phyloP scores from a whole-genome alignment of 92 coral and sea anemone species.

The Galaxea fascicularis region DNA sequence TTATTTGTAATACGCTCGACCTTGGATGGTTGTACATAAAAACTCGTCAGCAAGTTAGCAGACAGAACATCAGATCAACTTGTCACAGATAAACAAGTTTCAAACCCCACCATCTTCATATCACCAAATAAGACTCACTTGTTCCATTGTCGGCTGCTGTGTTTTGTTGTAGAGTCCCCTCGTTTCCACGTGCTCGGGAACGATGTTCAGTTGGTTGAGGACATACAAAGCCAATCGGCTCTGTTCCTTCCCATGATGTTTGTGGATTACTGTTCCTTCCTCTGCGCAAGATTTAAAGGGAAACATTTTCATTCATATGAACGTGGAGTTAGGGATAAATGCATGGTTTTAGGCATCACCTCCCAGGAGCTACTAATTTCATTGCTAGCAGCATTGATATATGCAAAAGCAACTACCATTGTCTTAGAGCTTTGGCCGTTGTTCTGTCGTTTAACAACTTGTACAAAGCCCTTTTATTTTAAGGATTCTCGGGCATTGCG shows the following conservation, averaged over 20 bases:
- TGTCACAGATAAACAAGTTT: no score
- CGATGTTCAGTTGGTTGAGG: slow-evolving; percentile 74
- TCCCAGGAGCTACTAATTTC: no score
- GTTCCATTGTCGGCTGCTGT: slow-evolving; percentile 84
- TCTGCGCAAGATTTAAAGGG: slow-evolving; percentile 13
- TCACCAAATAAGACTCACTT: slow-evolving; percentile 18
- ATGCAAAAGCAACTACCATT: background rate
- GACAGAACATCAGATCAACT: no score
- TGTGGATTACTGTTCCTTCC: slow-evolving; percentile 66
- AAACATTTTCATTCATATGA: background rate
- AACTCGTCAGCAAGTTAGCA: no score
- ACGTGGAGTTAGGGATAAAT: background rate
- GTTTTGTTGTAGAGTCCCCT: slow-evolving; percentile 80
- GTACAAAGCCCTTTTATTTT: no score
- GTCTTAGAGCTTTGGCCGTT: no score
- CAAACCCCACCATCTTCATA: no score
- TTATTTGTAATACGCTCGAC: no score
- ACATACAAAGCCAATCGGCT: slow-evolving; percentile 94
- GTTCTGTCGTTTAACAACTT: no score
- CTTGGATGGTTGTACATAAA: no score
- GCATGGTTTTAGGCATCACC: no score
- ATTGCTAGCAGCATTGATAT: background rate
- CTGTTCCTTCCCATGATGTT: slow-evolving; percentile 60
- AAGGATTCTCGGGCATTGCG: no score
- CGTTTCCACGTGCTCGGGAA: slow-evolving; percentile 98